A percentile compares a stretch with the other conserved stretches of the same genome.
Evolutionary conservation across 53 echinoderm and acorn worm genomes (phyloP).

Genomic region (Arbacia lixula): DNA sequence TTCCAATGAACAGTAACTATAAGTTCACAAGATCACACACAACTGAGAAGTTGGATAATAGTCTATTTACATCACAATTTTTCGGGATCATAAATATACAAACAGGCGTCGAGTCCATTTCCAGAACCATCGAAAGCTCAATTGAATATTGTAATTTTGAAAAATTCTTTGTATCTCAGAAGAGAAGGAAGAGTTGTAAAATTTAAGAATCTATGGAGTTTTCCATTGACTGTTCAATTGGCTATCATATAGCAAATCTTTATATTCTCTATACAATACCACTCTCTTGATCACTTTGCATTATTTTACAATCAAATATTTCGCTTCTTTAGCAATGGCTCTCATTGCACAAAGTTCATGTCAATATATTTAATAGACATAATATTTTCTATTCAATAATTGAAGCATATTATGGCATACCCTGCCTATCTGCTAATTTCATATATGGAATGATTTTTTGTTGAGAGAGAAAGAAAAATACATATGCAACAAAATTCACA

Average conservation of each 20-base stretch:
- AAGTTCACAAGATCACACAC: slow-evolving; percentile 59
- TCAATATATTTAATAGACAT: slow-evolving; percentile 63
- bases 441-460: slow-evolving; percentile 55
- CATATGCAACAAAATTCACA: slow-evolving; percentile 62
- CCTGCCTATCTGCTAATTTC: slow-evolving; percentile 62
- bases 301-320: slow-evolving; percentile 51
- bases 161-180: slow-evolving; percentile 28
- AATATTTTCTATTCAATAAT: slow-evolving; percentile 61
- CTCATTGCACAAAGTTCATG: slow-evolving; percentile 58
- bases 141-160: slow-evolving; percentile 55
- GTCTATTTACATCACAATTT: slow-evolving; percentile 50
- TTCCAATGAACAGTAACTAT: slow-evolving; percentile 49
- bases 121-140: slow-evolving; percentile 53
- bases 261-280: slow-evolving; percentile 56
- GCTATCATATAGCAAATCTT: slow-evolving; percentile 55
- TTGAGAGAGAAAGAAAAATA: slow-evolving; percentile 32
- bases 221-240: slow-evolving; percentile 10
- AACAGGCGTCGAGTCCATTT: slow-evolving; percentile 15
- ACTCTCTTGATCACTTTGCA: slow-evolving; percentile 41
- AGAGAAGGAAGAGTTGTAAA: slow-evolving; percentile 46
- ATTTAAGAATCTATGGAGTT: slow-evolving; percentile 46
- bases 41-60: slow-evolving; percentile 52
- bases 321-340: slow-evolving; percentile 27
- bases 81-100: slow-evolving; percentile 59
- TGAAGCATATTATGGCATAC: slow-evolving; percentile 60